phyloP scores from a whole-genome alignment of 2,113 vertebrate genomes.

The Psephotus haematonotus region DNA sequence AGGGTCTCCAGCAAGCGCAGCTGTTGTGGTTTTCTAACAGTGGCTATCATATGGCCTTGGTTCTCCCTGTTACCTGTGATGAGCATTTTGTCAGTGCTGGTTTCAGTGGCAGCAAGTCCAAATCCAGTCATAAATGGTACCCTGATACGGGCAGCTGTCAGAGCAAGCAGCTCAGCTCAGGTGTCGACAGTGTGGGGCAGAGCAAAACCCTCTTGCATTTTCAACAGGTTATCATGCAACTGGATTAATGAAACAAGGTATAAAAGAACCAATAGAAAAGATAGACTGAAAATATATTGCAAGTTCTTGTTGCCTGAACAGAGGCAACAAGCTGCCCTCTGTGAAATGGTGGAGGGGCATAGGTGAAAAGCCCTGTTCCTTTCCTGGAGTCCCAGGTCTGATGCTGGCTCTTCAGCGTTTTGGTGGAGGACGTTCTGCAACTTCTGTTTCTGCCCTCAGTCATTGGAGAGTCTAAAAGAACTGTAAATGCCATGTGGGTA shows the following conservation, averaged over 20 bases:
- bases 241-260: background rate
- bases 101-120: background rate
- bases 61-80: background rate
- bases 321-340: background rate
- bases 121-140: rapidly evolving
- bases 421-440: background rate
- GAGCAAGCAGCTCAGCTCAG: background rate
- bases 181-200: background rate
- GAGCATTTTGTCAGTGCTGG: background rate
- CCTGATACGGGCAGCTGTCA: background rate
- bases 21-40: conserved; percentile 62
- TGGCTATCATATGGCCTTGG: background rate
- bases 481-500: background rate
- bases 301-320: background rate
- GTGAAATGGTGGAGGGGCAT: background rate
- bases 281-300: background rate
- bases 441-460: background rate
- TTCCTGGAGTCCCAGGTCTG: background rate
- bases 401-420: background rate
- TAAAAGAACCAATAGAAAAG: background rate
- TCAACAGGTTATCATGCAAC: background rate
- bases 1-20: conserved; percentile 19
- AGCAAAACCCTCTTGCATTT: background rate
- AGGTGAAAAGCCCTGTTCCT: background rate
- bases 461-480: background rate